phyloP scores from a whole-genome alignment of 2,797 vertebrate genomes.

The Florisuga fusca region DNA sequence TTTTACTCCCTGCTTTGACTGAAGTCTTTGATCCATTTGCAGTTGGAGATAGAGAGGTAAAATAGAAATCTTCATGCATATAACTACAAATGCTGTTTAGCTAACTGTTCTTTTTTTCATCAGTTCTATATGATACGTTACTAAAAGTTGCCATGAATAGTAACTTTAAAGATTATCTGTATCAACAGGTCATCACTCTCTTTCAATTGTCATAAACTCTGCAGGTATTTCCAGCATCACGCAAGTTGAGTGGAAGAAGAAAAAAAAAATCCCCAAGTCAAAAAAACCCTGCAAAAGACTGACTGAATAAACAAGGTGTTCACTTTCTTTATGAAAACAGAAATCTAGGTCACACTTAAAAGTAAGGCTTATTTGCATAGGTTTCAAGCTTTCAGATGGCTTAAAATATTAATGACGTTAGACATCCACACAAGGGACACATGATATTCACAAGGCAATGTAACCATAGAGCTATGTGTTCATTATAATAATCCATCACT shows the following conservation, averaged over 20 bases:
- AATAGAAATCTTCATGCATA: too few species aligned
- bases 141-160: background rate
- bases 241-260: background rate
- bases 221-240: background rate
- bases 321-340: background rate
- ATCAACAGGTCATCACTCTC: background rate
- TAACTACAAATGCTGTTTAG: background rate
- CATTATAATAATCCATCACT: background rate
- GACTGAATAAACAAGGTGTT: background rate
- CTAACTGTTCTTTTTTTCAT: background rate
- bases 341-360: conserved; percentile 19
- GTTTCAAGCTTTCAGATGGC: background rate
- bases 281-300: background rate
- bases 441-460: background rate
- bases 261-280: background rate
- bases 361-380: background rate
- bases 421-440: background rate
- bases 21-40: background rate
- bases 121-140: background rate
- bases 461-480: background rate
- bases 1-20: background rate
- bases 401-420: conserved; percentile 25
- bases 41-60: background rate
- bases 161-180: background rate
- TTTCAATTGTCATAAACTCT: background rate